Conservation (phyloP, 2,797 vertebrate genomes). For the Gobio occitaniae region DNA sequence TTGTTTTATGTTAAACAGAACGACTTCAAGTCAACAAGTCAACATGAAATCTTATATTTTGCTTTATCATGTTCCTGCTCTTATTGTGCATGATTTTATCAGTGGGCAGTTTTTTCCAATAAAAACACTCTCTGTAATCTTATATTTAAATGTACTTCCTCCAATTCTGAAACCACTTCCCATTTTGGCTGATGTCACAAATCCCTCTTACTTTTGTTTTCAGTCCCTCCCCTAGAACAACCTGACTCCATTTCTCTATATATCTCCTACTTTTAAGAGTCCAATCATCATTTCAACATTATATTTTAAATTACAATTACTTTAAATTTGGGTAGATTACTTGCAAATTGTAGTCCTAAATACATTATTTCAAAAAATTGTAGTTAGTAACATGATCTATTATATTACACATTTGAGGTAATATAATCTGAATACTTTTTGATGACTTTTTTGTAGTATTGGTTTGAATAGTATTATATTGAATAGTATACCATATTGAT, state of each 20-base stretch:
- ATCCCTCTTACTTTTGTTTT: background rate
- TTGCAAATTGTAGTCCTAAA: no score
- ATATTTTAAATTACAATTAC: no score
- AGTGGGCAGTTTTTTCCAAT: background rate
- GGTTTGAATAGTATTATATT: no score
- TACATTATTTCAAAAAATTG: no score
- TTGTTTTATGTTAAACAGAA: constrained; percentile 64
- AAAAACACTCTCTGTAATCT: background rate
- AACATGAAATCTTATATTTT: background rate
- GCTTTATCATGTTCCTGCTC: background rate
- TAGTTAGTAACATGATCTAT: no score
- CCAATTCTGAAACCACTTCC: constrained; percentile 8
- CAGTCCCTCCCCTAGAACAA: background rate
- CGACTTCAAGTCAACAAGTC: constrained; percentile 18
- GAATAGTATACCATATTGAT: no score
- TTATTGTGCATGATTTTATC: background rate
- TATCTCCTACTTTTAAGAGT: background rate
- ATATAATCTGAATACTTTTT: no score
- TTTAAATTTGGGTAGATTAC: no score
- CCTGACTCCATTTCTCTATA: background rate
- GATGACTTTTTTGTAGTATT: no score
- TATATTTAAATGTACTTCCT: background rate
- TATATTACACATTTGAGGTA: no score
- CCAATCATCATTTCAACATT: background rate
- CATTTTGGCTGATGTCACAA: background rate